Evolutionary conservation across 2,888 invertebrate species (phyloP).

Genomic region (Cacoxenus indagator): DNA sequence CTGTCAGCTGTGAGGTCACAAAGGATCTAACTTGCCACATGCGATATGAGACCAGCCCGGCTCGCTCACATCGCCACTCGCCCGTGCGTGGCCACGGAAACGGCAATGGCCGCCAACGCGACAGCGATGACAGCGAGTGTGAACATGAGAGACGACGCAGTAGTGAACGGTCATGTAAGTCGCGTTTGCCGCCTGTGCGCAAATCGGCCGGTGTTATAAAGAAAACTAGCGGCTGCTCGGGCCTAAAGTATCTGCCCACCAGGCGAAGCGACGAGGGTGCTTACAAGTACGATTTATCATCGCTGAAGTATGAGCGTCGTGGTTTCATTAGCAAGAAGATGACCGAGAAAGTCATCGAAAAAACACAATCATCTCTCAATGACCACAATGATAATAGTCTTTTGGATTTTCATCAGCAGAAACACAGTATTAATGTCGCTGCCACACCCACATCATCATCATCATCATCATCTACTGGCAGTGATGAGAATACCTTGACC

Average conservation of each 20-base stretch:
- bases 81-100: constrained; percentile 58
- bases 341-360: constrained; percentile 39
- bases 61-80: constrained; percentile 68
- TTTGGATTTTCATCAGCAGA: constrained; percentile 66
- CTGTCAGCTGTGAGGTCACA: constrained; percentile 44
- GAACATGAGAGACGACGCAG: constrained; percentile 77
- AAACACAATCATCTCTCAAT: constrained; percentile 36
- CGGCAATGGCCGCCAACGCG: constrained; percentile 60
- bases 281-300: constrained; percentile 69
- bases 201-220: constrained; percentile 67
- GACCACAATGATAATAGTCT: constrained; percentile 71
- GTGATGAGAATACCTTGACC: constrained; percentile 43
- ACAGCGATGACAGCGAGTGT: constrained; percentile 73
- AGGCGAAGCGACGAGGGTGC: constrained; percentile 65
- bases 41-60: constrained; percentile 69
- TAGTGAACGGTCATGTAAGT: constrained; percentile 77
- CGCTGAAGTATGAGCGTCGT: constrained; percentile 69
- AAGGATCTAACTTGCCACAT: constrained; percentile 60
- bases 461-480: constrained; percentile 46
- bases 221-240: constrained; percentile 55
- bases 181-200: constrained; percentile 74
- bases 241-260: constrained; percentile 58
- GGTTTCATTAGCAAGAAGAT: constrained; percentile 69
- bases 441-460: constrained; percentile 48
- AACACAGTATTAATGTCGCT: constrained; percentile 49